These are phyloP conservation scores for Thymallus thymallus DNA, from an alignment of 2,113 vertebrate species.

Conservation along the genomic window DNA sequence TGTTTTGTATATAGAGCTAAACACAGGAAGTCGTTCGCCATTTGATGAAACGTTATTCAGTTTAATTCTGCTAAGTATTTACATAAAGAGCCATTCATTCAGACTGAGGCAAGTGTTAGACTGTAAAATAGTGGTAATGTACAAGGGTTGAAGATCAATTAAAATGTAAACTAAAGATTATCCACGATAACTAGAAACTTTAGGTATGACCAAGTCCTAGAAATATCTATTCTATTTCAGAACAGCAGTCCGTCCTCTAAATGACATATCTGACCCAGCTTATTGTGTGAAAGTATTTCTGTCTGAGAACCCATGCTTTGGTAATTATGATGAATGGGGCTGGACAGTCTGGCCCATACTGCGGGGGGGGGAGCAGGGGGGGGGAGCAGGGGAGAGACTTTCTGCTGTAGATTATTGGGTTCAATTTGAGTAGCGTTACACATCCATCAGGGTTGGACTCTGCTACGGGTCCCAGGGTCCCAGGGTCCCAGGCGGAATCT, in stretches of 20 bases:
- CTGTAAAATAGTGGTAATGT: too few species aligned
- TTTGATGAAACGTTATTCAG: neutral
- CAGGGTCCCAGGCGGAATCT: neutral
- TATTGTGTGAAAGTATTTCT: neutral
- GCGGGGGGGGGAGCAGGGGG: neutral
- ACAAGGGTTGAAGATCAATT: neutral
- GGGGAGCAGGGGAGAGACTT: neutral
- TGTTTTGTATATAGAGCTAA: neutral
- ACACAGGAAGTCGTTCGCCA: neutral
- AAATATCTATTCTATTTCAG: neutral
- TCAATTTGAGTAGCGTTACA: neutral
- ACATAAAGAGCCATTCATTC: neutral
- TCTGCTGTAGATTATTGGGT: neutral
- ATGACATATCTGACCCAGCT: neutral
- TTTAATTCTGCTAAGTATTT: neutral
- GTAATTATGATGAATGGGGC: neutral
- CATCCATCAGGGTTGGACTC: conserved; percentile 6
- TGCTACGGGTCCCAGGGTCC: too few species aligned
- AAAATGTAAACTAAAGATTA: neutral
- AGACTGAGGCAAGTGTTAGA: neutral
- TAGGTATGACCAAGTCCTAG: neutral
- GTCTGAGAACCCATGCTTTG: neutral
- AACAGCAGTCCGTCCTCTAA: neutral
- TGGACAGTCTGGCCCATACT: neutral
- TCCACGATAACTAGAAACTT: neutral